Conservation (phyloP, 2,888 invertebrate genomes). For the Caenorhabditis macrosperma region DNA sequence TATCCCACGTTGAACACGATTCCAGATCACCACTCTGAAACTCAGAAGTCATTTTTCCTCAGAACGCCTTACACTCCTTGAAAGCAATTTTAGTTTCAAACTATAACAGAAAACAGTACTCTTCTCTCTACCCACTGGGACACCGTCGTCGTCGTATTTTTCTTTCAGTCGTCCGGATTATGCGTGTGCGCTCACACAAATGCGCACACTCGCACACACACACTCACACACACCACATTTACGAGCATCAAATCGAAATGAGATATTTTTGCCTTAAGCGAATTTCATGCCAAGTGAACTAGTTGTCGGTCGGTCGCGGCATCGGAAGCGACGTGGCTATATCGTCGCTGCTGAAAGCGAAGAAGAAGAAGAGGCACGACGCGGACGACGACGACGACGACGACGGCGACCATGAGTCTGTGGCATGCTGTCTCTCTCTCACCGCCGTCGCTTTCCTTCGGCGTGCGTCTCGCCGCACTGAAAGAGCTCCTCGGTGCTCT, state of each 20-base stretch:
- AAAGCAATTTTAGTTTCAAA: too few species aligned
- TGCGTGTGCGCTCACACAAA: slow-evolving; percentile 30
- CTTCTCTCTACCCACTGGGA: not conserved
- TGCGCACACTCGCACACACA: slow-evolving; percentile 6
- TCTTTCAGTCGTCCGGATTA: slow-evolving; percentile 33
- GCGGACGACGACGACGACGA: too few species aligned
- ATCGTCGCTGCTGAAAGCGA: not conserved
- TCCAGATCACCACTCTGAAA: too few species aligned
- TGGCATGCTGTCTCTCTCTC: not conserved
- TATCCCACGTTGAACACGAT: not conserved
- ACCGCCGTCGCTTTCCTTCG: not conserved
- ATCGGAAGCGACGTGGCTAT: not conserved
- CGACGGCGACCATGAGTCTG: not conserved
- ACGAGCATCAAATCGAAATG: slow-evolving; percentile 49
- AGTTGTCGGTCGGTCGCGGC: slow-evolving; percentile 7
- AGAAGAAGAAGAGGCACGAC: not conserved
- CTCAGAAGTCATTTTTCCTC: too few species aligned
- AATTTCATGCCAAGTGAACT: slow-evolving; percentile 39
- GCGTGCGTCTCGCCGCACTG: not conserved
- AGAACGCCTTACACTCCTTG: too few species aligned
- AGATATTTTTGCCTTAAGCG: slow-evolving; percentile 55
- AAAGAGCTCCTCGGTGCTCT: slow-evolving; percentile 3
- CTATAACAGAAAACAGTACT: not conserved
- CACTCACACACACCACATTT: slow-evolving; percentile 23
- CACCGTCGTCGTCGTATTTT: not conserved